phyloP scores from a whole-genome alignment of 37 sponge, comb jelly and placozoan species.

The Ianthella basta region DNA sequence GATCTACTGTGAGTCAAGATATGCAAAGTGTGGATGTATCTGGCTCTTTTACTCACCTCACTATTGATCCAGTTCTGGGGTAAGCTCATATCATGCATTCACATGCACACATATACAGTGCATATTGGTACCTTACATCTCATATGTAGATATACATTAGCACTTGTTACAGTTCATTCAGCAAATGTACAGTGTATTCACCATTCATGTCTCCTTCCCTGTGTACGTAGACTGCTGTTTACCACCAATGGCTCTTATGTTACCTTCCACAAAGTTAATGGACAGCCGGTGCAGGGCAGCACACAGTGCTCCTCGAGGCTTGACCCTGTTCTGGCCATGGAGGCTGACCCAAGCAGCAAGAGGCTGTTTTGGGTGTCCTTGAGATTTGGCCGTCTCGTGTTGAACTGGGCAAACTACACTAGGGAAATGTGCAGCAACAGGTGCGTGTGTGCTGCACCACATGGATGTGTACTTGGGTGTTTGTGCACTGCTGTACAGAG shows the following conservation, averaged over 20 bases:
- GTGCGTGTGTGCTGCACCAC: slow-evolving; percentile 48
- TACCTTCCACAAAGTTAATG: neutral
- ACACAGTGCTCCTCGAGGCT: neutral
- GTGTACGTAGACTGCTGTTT: slow-evolving; percentile 13
- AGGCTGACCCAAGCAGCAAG: neutral
- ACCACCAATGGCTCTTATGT: neutral
- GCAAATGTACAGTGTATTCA: no score
- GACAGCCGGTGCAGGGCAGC: neutral
- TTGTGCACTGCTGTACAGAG: neutral
- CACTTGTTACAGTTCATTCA: no score
- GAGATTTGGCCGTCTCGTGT: neutral
- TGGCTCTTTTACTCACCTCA: neutral
- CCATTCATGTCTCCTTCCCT: neutral
- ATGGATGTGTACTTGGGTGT: slow-evolving; percentile 42
- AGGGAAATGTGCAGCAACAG: slow-evolving; percentile 6
- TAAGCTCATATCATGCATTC: neutral
- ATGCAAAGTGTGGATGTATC: no score
- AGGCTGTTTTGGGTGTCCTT: slow-evolving; percentile 9
- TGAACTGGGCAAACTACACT: slow-evolving; percentile 24
- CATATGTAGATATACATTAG: no score
- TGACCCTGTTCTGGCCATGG: neutral
- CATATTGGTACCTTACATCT: no score
- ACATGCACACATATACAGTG: no score
- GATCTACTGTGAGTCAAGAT: no score
- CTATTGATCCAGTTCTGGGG: neutral